These are phyloP conservation scores for Euzophera pinguis DNA, from an alignment of 2,888 invertebrate species.

Conservation along the genomic window DNA sequence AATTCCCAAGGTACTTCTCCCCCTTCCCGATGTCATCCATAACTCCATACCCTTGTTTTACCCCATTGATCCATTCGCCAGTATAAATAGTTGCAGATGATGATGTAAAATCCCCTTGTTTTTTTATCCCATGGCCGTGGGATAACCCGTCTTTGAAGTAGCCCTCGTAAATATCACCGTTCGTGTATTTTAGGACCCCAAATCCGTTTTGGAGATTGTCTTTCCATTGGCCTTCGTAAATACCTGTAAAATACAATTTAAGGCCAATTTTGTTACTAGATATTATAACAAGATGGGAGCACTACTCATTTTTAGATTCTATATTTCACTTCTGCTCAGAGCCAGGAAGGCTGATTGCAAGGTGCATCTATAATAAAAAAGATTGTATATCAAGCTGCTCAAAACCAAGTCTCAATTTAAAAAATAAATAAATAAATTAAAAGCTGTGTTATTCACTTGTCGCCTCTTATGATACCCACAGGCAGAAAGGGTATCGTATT, in stretches of 20 bases:
- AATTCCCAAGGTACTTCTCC: constrained; percentile 94
- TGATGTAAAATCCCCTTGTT: constrained; percentile 88
- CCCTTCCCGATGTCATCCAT: constrained; percentile 92
- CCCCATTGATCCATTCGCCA: constrained; percentile 91
- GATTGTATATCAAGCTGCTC: too few relatives aligned
- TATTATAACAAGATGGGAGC: too few relatives aligned
- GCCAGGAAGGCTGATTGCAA: too few relatives aligned
- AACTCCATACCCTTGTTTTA: constrained; percentile 92
- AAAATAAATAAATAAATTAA: too few relatives aligned
- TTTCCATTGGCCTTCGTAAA: constrained; percentile 90
- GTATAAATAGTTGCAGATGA: constrained; percentile 89
- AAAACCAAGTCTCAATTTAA: too few relatives aligned
- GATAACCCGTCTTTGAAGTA: constrained; percentile 91
- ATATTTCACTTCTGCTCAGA: too few relatives aligned
- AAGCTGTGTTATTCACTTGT: too few relatives aligned
- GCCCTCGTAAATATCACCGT: constrained; percentile 91
- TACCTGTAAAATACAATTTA: constrained; percentile 61
- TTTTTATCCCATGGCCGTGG: constrained; percentile 91
- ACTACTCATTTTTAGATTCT: too few relatives aligned
- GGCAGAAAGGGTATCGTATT: too few relatives aligned
- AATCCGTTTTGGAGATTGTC: constrained; percentile 91
- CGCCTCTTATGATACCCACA: too few relatives aligned
- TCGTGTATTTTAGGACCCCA: constrained; percentile 86
- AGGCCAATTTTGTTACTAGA: too few relatives aligned
- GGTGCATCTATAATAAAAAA: too few relatives aligned